These are phyloP conservation scores for Himalopsyche tibetana DNA, from an alignment of 2,888 invertebrate genomes.

Conservation along the genomic window DNA sequence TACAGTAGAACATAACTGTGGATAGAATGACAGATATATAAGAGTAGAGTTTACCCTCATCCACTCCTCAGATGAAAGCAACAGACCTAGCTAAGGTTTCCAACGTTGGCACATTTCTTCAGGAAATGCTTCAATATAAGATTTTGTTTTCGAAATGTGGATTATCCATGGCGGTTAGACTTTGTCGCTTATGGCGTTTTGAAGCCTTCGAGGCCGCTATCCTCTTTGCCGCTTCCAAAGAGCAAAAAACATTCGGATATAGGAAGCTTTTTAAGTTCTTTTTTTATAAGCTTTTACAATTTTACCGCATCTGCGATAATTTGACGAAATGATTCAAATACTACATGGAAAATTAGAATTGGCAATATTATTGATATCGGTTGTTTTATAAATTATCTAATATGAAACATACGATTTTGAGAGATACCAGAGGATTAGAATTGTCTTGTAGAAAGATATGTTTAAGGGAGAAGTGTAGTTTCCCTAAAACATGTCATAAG, in stretches of 20 bases:
- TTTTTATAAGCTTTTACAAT: background rate
- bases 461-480: no score
- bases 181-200: conserved; percentile 29
- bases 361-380: no score
- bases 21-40: conserved; percentile 65
- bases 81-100: conserved; percentile 17
- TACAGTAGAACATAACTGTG: conserved; percentile 58
- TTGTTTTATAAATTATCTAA: no score
- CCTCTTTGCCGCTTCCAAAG: conserved; percentile 56
- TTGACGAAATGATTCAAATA: no score
- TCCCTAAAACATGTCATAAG: no score
- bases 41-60: conserved; percentile 64
- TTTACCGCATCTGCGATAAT: no score
- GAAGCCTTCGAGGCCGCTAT: conserved; percentile 14
- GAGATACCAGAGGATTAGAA: no score
- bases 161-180: background rate
- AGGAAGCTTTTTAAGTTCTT: conserved; percentile 45
- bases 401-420: no score
- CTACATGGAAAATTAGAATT: no score
- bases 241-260: conserved; percentile 57
- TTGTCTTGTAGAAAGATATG: no score
- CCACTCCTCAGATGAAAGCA: conserved; percentile 48
- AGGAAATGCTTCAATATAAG: background rate
- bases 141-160: background rate
- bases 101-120: conserved; percentile 1